Evolutionary conservation across 2,888 invertebrate species (phyloP).

Genomic region (Ophioninae sp.): DNA sequence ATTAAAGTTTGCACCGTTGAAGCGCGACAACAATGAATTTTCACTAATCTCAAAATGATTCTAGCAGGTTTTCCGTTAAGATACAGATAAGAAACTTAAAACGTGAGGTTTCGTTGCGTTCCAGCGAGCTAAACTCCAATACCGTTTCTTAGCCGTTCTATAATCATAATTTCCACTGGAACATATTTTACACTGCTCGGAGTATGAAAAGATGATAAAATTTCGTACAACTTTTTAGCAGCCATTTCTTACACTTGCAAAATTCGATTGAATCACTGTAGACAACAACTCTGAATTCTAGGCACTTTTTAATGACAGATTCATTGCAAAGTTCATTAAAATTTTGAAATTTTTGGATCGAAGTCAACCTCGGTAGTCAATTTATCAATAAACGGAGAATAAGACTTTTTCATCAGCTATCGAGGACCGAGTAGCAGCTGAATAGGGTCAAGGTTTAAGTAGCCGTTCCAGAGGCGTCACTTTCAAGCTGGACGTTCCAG

Average conservation of each 20-base stretch:
- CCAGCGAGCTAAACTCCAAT: no score
- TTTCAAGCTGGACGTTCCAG: not conserved
- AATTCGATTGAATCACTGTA: not conserved
- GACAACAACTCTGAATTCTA: not conserved
- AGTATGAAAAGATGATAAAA: not conserved
- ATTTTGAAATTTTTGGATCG: not conserved
- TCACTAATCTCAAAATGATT: no score
- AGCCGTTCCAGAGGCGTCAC: not conserved
- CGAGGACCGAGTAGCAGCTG: not conserved
- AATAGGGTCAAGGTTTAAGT: not conserved
- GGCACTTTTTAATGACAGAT: not conserved
- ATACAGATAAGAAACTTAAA: no score
- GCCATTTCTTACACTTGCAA: not conserved
- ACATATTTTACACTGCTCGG: not conserved
- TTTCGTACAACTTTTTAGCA: not conserved
- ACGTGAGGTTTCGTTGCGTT: no score
- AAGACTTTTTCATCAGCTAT: not conserved
- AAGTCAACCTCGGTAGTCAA: not conserved
- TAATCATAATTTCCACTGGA: not conserved
- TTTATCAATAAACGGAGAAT: not conserved
- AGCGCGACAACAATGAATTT: no score
- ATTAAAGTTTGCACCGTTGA: no score
- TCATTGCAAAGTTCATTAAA: not conserved
- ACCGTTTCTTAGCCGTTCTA: no score
- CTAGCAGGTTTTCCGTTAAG: no score